Conservation (phyloP, 2,113 vertebrate species). For the Colius striatus region DNA sequence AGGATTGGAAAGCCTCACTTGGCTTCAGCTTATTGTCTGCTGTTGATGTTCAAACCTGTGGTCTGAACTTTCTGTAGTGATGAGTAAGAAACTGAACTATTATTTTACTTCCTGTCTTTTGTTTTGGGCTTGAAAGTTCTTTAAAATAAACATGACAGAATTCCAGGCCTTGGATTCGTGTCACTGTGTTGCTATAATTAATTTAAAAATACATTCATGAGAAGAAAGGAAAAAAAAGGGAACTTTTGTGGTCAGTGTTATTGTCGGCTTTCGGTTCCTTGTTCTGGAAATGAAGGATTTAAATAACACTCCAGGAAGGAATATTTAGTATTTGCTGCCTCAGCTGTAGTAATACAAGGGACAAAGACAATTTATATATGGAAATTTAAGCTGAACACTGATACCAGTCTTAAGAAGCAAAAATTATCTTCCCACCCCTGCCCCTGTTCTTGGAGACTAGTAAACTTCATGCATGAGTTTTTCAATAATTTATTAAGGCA, state of each 20-base stretch:
- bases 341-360: neutral
- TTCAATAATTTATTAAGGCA: neutral
- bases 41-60: neutral
- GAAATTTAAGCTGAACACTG: neutral
- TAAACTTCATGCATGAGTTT: neutral
- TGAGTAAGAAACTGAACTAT: neutral
- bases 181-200: neutral
- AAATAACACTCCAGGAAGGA: neutral
- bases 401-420: neutral
- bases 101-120: neutral
- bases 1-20: neutral
- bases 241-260: neutral
- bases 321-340: neutral
- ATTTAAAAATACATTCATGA: neutral
- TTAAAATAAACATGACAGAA: neutral
- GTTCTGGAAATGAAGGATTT: neutral
- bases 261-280: neutral
- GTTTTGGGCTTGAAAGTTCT: neutral
- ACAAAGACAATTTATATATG: neutral
- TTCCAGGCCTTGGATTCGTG: neutral
- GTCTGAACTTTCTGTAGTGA: neutral
- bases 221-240: neutral
- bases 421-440: neutral
- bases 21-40: neutral
- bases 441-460: neutral